Base-by-base conservation (phyloP, 1,140 invertebrate species). In the Nasonia longicornis region DNA sequence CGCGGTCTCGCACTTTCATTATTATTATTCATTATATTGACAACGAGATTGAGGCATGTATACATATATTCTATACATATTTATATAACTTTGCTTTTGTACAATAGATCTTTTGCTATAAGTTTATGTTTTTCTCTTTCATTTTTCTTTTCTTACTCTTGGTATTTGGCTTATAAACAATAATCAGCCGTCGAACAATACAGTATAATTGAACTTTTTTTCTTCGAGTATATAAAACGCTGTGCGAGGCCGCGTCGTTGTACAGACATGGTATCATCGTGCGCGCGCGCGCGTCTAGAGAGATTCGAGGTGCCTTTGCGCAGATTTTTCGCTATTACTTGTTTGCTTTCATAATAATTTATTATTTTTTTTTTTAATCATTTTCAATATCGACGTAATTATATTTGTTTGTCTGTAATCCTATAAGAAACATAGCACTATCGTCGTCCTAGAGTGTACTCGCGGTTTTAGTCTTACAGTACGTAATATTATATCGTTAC, bases 341-440 rank as follows among this genome's bases (percentile, higher is more conserved):
- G 67, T 70, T 72, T 80, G 79, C 77, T 74, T 75, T 74, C 45
- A 11, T 58, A n/a, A 12, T 66, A 58, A 73, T 77, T n/a, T n/a
- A n/a, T n/a, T n/a, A n/a, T n/a, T n/a, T 22, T 66, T 38, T 67
- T 63, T 35, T 83, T 82, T 78, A 58, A 75, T 58, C 12, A 26
- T 67, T 72, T 22, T 42, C 42, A 48, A 72, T 38, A 42, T n/a
- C 42, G 70, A 22, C 35, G 70, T 48, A 35, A 48, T 20, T 69
- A 67, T 79, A 82, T 48, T 80, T 35, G 70, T 84, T 79, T 77
- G 84, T 83, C 74, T 82, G 73, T 76, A 64, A 63, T 79, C 63
- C 48, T 72, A 83, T 87, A 88, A 86, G 84, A 82, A 87, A 88
- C 82, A 85, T 88, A 84, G 84, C 83, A 83, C 84, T 86, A 85